Conservation (phyloP, 2,888 invertebrate species). For the Drosophila melanosoma region DNA sequence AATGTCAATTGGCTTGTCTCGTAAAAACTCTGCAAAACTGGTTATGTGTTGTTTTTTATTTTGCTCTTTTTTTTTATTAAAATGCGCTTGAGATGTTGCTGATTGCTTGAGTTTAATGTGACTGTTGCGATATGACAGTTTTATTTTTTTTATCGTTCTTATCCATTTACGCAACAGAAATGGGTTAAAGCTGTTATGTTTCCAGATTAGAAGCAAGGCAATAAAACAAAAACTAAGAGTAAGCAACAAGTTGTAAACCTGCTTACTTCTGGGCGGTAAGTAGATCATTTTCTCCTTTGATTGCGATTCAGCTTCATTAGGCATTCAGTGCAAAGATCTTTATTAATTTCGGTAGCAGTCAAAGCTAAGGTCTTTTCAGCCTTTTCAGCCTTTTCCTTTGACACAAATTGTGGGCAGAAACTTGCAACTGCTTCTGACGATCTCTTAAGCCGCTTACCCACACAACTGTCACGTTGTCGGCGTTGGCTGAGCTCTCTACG, state of each 20-base stretch:
- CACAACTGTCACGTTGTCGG: conserved; percentile 70
- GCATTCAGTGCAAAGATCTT: conserved; percentile 52
- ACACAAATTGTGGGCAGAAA: conserved; percentile 29
- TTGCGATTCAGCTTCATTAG: conserved; percentile 59
- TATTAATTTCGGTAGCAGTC: conserved; percentile 67
- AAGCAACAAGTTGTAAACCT: conserved; percentile 1
- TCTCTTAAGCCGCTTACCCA: conserved; percentile 73
- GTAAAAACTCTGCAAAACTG: conserved; percentile 47
- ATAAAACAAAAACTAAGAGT: neutral
- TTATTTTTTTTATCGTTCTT: conserved; percentile 17
- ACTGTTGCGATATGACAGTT: conserved; percentile 30
- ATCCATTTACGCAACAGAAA: conserved; percentile 26
- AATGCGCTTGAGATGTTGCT: conserved; percentile 24
- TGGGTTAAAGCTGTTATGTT: conserved; percentile 17
- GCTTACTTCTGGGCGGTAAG: conserved; percentile 55
- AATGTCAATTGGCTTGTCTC: conserved; percentile 41
- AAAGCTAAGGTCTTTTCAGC: conserved; percentile 14
- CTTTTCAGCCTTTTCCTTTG: conserved; percentile 23
- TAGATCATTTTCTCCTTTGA: conserved; percentile 43
- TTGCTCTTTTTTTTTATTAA: conserved; percentile 17
- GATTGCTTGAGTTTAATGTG: conserved; percentile 25
- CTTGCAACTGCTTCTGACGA: conserved; percentile 37
- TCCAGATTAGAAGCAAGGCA: conserved; percentile 6
- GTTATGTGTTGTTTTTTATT: conserved; percentile 25
- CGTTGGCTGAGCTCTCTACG: conserved; percentile 29